Evolutionary conservation across 2,113 vertebrate species (phyloP), one percentile per base, ranked within the genome.

Genomic region (Piaya cayana): DNA sequence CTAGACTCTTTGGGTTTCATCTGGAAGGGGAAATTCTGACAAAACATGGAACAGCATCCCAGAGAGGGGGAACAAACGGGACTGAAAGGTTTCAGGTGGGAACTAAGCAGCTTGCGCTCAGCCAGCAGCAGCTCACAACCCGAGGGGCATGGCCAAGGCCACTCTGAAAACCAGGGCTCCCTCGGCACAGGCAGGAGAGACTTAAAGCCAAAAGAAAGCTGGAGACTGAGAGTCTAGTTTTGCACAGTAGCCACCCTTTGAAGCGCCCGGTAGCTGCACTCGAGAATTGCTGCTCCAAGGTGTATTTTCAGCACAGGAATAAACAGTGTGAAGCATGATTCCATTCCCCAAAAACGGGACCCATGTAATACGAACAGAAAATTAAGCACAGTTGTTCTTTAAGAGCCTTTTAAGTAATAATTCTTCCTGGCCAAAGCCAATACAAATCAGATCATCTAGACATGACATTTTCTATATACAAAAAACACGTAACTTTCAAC

Each of bases 381-480:
- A 97, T 96, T 95, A 97, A 98, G 97, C 95, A 96, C 97, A 97
- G 89, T 97, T 97, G 95, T 95, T 95, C 97, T 97, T 97, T 96
- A 97, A 98, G 97, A 98, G 97, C 97, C 97, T 98, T 96, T 97
- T 96, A 97, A 90, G 88, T 97, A 97, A 84, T 96, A 94, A 97
- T 97, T 98, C 96, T 97, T 98, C 96, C 96, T 96, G 98, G 98
- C 98, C 96, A 93, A 95, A 96, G 98, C 97, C 97, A 97, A 96
- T 97, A 98, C 96, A 98, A 96, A 97, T 98, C 97, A 95, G 97
- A 98, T 98, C 97, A 98, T 97, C 97, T 97, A 97, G 97, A 98
- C 96, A 93, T 91, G 93, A 98, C 97, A 97, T 95, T 97, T 97
- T 97, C 98, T 98, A 98, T 98, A 95, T 98, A 98, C 98, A 98